Evolutionary conservation across 1,140 invertebrate species (phyloP).

Genomic region (Micrasema longulum): DNA sequence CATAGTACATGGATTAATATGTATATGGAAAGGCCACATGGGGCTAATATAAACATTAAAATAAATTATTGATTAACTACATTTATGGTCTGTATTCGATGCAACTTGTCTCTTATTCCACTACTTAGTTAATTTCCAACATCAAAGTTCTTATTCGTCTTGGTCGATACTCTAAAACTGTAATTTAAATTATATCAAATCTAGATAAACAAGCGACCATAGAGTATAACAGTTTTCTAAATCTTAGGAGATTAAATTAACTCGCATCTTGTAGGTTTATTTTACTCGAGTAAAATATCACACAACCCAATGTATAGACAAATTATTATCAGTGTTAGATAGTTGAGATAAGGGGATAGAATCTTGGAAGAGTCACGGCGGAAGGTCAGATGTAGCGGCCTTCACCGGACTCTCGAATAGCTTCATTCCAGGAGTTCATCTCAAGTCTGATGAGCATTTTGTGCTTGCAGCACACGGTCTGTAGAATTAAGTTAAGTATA

Average conservation of each 20-base stretch:
- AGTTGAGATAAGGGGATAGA: conserved; percentile 4
- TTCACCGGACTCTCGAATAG: conserved; percentile 1
- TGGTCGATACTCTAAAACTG: conserved; percentile 14
- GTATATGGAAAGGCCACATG: conserved; percentile 36
- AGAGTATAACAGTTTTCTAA: conserved; percentile 50
- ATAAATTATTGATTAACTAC: conserved; percentile 40
- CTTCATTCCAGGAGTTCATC: conserved; percentile 21
- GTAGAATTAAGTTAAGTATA: conserved; percentile 49
- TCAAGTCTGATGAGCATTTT: conserved; percentile 45
- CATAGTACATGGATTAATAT: conserved; percentile 34
- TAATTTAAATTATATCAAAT: conserved; percentile 32
- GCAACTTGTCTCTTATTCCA: conserved; percentile 34
- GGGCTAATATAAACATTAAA: conserved; percentile 43
- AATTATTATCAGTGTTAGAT: conserved; percentile 33
- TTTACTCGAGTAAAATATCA: conserved; percentile 41
- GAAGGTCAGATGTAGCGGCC: background rate
- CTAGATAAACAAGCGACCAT: conserved; percentile 45
- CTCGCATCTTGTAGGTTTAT: conserved; percentile 46
- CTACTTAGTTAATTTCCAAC: conserved; percentile 5
- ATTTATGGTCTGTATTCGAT: conserved; percentile 42
- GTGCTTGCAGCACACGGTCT: conserved; percentile 40
- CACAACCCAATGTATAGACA: conserved; percentile 44
- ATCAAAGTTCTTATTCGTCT: conserved; percentile 27
- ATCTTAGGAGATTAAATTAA: conserved; percentile 49
- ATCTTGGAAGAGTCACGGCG: background rate